Base-by-base conservation (phyloP, 1,140 invertebrate species). In the Lordiphosa clarofinis region DNA sequence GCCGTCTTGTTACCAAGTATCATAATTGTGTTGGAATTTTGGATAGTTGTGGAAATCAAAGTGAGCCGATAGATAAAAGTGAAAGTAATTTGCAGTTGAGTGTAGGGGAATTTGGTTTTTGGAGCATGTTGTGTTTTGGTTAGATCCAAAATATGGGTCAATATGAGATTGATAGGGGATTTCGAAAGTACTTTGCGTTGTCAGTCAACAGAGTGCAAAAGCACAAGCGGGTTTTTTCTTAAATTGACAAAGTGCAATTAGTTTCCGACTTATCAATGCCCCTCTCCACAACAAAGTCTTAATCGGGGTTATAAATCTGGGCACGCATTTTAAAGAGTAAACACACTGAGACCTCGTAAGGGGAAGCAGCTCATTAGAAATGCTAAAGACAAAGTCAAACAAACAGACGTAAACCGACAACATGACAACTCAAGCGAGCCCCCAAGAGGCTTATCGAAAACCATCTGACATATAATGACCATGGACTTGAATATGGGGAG, bases 381-480 rank as follows among this genome's bases (percentile, higher is more conserved):
- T 70, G 67, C 67, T 66, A 66, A 70, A 70, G 67, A 61, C 67
- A 70, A 70, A 70, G 62, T 70, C 66, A 70, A 70, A 70, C 67
- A 70, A 60, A 39, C 67, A 70, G 67, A 70, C 62, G 62, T 57
- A 61, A 56, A 56, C 44, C 44, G 50, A 59, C 61, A 69, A 59
- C 60, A 54, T 28, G 57, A 40, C 43, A 46, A 33, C 11, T 13
- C 39, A 21, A 13, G 13, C 11, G 24, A 8, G 54, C 55, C 55
- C 66, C 64, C 61, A 65, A 65, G 62, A 42, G 53, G 68, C 68
- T 71, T 71, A 71, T 71, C 68, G 68, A 71, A 63, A 50, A 50
- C 36, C 57, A 67, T 70, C 67, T 70, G 62, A 70, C 67, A 70
- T 70, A 56, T 66, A 66, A 70, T 70, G 67, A 70, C 67, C 48